These are phyloP conservation scores for Chrysochloris asiatica DNA, from an alignment of 2,113 vertebrate species.

Conservation along the genomic window DNA sequence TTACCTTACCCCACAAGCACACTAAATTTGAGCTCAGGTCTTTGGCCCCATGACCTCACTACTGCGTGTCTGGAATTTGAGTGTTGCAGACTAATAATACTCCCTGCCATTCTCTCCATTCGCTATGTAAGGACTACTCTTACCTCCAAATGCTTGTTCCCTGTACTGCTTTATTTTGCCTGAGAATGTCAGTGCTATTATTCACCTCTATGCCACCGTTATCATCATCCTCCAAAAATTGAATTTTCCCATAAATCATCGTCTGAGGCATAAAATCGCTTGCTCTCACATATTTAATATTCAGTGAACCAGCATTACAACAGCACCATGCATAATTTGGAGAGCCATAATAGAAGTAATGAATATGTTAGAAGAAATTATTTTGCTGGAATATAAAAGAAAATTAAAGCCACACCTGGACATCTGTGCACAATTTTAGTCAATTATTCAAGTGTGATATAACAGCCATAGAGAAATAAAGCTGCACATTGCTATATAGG, in stretches of 20 bases:
- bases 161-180: constrained; percentile 34
- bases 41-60: neutral
- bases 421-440: constrained; percentile 38
- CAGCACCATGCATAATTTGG: constrained; percentile 22
- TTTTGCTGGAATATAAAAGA: constrained; percentile 34
- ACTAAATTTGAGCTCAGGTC: neutral
- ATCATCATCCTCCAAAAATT: constrained; percentile 42
- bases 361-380: constrained; percentile 52
- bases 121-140: neutral
- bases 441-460: neutral
- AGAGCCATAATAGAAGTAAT: constrained; percentile 33
- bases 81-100: neutral
- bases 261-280: constrained; percentile 55
- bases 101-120: neutral
- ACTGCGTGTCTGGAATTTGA: neutral
- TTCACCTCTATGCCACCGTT: neutral
- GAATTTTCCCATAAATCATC: constrained; percentile 64
- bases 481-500: neutral
- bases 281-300: constrained; percentile 48
- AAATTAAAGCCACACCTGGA: constrained; percentile 46
- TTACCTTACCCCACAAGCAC: neutral
- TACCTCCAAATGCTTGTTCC: neutral
- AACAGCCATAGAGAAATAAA: neutral
- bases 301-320: constrained; percentile 47
- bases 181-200: constrained; percentile 17